Evolutionary conservation across 1,140 invertebrate genomes (phyloP).

Genomic region (Drosophila kurseongensis): DNA sequence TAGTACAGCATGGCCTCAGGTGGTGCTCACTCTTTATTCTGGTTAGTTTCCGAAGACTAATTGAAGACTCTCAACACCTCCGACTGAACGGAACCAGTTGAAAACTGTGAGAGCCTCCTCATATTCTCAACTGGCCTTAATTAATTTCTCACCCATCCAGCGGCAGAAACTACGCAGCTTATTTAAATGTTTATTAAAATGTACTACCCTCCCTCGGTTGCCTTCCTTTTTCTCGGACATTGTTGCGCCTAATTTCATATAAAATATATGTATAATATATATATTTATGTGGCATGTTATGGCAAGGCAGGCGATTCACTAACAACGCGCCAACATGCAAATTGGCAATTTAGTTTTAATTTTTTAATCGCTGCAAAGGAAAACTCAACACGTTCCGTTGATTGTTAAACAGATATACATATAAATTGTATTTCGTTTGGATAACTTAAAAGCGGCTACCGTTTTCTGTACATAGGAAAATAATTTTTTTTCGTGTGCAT

Average conservation of each 20-base stretch:
- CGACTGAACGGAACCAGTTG: conserved; percentile 12
- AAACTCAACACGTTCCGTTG: conserved; percentile 55
- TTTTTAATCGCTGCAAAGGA: conserved; percentile 59
- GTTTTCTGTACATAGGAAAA: conserved; percentile 27
- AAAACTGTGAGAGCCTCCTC: conserved; percentile 36
- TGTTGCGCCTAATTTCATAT: conserved; percentile 54
- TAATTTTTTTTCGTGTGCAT: conserved; percentile 28
- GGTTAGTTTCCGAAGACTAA: conserved; percentile 28
- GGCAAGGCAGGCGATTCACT: conserved; percentile 45
- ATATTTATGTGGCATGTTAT: conserved; percentile 35
- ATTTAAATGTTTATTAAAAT: conserved; percentile 60
- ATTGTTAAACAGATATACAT: conserved; percentile 42
- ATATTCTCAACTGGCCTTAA: conserved; percentile 33
- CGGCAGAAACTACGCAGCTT: conserved; percentile 46
- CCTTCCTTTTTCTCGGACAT: conserved; percentile 22
- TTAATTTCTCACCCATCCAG: conserved; percentile 49
- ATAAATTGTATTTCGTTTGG: conserved; percentile 48
- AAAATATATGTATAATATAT: conserved; percentile 44
- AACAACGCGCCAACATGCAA: conserved; percentile 65
- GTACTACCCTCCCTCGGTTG: not conserved
- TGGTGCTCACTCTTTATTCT: conserved; percentile 19
- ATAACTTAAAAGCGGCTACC: conserved; percentile 37
- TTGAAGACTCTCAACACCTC: conserved; percentile 49
- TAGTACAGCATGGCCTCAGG: conserved; percentile 42
- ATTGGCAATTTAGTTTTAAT: conserved; percentile 66